These are phyloP conservation scores for Xylocampa areola DNA, from an alignment of 2,888 invertebrate genomes.

Conservation along the genomic window DNA sequence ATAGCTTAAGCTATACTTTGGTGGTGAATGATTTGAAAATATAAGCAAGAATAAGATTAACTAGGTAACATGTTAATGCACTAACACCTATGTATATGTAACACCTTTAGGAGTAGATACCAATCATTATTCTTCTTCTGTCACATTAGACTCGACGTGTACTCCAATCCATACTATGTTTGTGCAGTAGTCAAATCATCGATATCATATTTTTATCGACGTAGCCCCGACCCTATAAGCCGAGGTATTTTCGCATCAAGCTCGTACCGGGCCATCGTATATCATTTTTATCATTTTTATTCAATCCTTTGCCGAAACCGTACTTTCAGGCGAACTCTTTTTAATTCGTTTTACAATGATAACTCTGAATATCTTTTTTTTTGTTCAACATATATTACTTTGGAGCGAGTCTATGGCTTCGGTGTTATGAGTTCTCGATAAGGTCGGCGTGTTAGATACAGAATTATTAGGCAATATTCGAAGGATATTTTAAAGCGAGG, in stretches of 20 bases:
- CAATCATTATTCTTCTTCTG: no score
- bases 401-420: constrained; percentile 54
- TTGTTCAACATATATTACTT: constrained; percentile 63
- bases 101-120: no score
- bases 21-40: no score
- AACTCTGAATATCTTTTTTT: constrained; percentile 67
- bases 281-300: constrained; percentile 85
- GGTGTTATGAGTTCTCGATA: constrained; percentile 13
- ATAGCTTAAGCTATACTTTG: no score
- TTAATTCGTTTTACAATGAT: constrained; percentile 88
- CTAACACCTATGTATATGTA: no score
- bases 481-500: no score
- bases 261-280: constrained; percentile 72
- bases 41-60: no score
- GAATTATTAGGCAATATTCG: no score
- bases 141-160: no score
- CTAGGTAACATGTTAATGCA: no score
- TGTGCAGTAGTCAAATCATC: constrained; percentile 25
- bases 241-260: constrained; percentile 67
- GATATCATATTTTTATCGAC: constrained; percentile 14
- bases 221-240: constrained; percentile 50
- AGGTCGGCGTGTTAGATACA: constrained; percentile 19
- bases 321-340: constrained; percentile 75
- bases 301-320: constrained; percentile 88
- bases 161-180: no score